Evolutionary conservation across 1,140 invertebrate species (phyloP), one percentile per base, ranked within the genome.

Genomic region (Achatina immaculata): DNA sequence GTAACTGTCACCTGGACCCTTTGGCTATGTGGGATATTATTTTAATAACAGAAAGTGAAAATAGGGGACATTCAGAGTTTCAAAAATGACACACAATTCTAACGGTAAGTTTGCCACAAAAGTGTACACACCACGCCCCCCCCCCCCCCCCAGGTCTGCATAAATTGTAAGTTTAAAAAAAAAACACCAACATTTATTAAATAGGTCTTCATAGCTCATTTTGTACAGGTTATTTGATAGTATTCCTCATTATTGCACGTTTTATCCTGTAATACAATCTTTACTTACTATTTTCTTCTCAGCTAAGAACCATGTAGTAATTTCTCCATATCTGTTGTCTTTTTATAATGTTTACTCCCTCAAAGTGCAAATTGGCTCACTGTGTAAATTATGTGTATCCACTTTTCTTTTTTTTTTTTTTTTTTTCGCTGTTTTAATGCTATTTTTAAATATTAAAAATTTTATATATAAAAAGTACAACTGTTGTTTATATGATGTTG

Each of bases 401-500:
- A 62, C 58, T 62, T 62, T 62, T 31, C 58, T 34, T 62, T 31
- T 62, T 62, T 62, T 31, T 28, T 34, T 62, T 31, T 62, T 62
- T 62, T 31, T 28, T 34, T 62, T 31, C 11, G 58, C 58, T 62
- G n/a, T 62, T 62, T 62, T 62, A 62, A 62, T 62, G 58, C 58
- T 62, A 62, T 62, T 62, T 62, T 62, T 62, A 62, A 62, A 62
- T 62, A 62, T 62, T 62, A 62, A 62, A 62, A 31, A 31, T 62
- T 55, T 55, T 55, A 55, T 55, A 55, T 55, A 55, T 62, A 31
- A 62, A 31, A 62, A 31, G 55, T 76, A 76, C 74, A 76, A 62
- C n/a, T 78, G 68, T 78, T 78, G 76, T 78, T 78, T 78, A 77
- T 42, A 68, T 62, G 62, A 80, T 80, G 78, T 80, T 80, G 78